phyloP scores from a whole-genome alignment of 2,888 invertebrate species.

The Abscondita cerata region DNA sequence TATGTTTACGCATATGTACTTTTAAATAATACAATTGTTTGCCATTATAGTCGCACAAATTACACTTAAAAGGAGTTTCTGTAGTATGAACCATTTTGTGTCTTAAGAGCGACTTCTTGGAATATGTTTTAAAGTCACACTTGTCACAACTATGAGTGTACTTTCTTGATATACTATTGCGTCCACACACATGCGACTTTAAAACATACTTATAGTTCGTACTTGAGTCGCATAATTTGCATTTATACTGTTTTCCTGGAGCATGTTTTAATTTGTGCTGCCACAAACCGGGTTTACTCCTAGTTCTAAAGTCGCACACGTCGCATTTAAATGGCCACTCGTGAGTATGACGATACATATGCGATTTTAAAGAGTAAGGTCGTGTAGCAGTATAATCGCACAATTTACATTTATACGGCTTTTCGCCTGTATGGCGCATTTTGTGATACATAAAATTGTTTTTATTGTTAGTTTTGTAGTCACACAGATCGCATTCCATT shows the following conservation, averaged over 20 bases:
- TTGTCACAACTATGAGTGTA: too few species aligned
- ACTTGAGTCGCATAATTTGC: too few species aligned
- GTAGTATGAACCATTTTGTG: neutral
- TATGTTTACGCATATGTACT: neutral
- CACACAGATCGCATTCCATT: neutral
- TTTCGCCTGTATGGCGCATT: neutral
- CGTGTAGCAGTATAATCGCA: slow-evolving; percentile 5
- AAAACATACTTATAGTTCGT: too few species aligned
- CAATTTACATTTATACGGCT: slow-evolving; percentile 10
- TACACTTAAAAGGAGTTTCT: slow-evolving; percentile 10
- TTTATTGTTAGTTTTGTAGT: neutral
- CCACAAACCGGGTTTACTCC: neutral
- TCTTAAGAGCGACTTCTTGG: neutral
- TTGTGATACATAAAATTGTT: neutral
- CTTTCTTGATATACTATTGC: too few species aligned
- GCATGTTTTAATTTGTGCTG: neutral
- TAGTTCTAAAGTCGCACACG: neutral
- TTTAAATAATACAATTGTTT: neutral
- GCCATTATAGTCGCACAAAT: neutral
- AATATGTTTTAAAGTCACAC: neutral
- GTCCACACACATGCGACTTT: too few species aligned
- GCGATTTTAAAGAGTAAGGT: neutral
- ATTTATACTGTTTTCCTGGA: neutral
- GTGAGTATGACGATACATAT: neutral
- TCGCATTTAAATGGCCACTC: neutral